These are phyloP conservation scores for Leptinotarsa texana DNA, from an alignment of 1,140 invertebrate species.

Conservation along the genomic window DNA sequence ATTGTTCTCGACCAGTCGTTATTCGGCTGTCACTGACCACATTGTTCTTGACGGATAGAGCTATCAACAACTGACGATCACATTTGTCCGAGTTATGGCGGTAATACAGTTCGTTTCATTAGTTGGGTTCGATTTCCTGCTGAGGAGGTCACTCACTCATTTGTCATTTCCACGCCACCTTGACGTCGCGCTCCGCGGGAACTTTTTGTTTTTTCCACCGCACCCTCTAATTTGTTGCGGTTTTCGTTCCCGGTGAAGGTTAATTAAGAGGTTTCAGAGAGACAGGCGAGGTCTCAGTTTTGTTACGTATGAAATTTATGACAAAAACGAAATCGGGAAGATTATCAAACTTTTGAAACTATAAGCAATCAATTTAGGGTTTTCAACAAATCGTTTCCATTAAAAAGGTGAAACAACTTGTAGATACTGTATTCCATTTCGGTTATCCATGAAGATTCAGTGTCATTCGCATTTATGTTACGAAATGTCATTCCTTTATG, in stretches of 20 bases:
- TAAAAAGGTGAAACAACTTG: too few relatives aligned
- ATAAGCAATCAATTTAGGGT: too few relatives aligned
- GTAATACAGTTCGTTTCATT: slow-evolving; percentile 37
- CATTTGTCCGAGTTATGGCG: slow-evolving; percentile 49
- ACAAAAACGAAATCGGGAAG: too few relatives aligned
- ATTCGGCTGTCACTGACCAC: slow-evolving; percentile 41
- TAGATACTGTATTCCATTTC: too few relatives aligned
- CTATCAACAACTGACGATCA: slow-evolving; percentile 51
- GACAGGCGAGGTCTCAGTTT: neutral
- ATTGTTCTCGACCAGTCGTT: slow-evolving; percentile 43
- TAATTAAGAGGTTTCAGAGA: neutral
- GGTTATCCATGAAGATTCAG: too few relatives aligned
- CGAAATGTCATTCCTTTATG: too few relatives aligned
- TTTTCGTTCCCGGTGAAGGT: neutral
- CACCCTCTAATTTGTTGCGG: slow-evolving; percentile 6
- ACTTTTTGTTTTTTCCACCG: slow-evolving; percentile 17
- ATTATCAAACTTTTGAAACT: too few relatives aligned
- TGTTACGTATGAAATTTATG: too few relatives aligned
- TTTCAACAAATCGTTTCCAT: too few relatives aligned
- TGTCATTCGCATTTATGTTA: too few relatives aligned
- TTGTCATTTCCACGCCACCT: slow-evolving; percentile 26
- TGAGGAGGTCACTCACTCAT: slow-evolving; percentile 27
- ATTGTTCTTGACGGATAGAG: slow-evolving; percentile 52
- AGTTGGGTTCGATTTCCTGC: slow-evolving; percentile 16
- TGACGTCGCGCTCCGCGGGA: slow-evolving; percentile 3